Conservation (phyloP, 2,888 invertebrate species). For the Psylliodes chrysocephalus region DNA sequence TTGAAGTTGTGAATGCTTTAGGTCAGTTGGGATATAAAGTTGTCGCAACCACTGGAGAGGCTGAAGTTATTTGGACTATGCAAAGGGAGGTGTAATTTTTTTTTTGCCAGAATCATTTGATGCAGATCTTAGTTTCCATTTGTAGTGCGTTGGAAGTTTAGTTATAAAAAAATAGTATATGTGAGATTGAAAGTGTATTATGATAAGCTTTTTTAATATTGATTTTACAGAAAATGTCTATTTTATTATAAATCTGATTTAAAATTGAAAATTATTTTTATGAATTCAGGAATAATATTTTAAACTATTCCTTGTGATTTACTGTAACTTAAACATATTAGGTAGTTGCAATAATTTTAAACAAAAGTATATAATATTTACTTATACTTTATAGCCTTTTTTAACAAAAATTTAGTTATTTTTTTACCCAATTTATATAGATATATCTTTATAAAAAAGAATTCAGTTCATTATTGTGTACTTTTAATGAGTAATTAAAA, state of each 20-base stretch:
- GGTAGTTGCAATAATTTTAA: not conserved
- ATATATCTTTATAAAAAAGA: no score
- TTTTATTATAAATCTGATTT: no score
- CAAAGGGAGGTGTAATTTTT: conserved; percentile 75
- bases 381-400: no score
- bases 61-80: conserved; percentile 86
- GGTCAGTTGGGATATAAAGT: conserved; percentile 83
- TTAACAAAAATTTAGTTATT: not conserved
- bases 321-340: not conserved
- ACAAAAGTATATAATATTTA: no score
- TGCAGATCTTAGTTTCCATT: no score
- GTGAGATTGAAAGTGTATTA: no score
- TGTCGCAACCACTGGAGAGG: conserved; percentile 80
- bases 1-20: conserved; percentile 78
- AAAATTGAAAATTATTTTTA: no score
- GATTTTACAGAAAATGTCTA: no score
- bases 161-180: no score
- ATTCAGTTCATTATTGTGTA: not conserved
- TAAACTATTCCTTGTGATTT: not conserved
- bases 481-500: not conserved
- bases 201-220: no score
- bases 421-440: not conserved
- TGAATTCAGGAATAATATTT: not conserved
- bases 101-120: conserved; percentile 8
- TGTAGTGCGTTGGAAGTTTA: no score